phyloP scores from a whole-genome alignment of 2,113 vertebrate genomes.

The Seriola quinqueradiata region DNA sequence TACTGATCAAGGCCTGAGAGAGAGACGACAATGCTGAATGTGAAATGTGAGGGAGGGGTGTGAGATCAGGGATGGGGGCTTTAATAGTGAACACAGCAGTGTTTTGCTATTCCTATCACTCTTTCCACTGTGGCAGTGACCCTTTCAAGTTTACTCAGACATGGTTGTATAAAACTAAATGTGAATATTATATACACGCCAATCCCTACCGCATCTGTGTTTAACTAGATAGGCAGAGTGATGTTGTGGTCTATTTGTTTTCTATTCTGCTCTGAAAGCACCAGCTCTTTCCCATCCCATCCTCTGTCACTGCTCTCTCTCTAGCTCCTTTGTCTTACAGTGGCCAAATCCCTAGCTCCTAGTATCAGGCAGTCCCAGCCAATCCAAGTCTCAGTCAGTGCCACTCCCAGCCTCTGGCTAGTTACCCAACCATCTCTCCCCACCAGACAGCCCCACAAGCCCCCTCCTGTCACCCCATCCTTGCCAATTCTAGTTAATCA shows the following conservation, averaged over 20 bases:
- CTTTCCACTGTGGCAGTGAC: slow-evolving; percentile 44
- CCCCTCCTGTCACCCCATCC: slow-evolving; percentile 46
- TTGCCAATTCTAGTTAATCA: slow-evolving; percentile 82
- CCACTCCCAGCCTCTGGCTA: slow-evolving; percentile 46
- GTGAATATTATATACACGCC: slow-evolving; percentile 35
- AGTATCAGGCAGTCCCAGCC: slow-evolving; percentile 40
- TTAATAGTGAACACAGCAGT: slow-evolving; percentile 56
- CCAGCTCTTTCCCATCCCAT: slow-evolving; percentile 30
- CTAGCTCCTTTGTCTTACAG: slow-evolving; percentile 52
- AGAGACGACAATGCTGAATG: slow-evolving; percentile 26
- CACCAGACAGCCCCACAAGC: slow-evolving; percentile 32
- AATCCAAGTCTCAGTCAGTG: slow-evolving; percentile 54
- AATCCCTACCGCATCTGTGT: neutral
- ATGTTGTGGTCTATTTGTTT: neutral
- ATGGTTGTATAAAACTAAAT: slow-evolving; percentile 35
- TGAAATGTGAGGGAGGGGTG: slow-evolving; percentile 31
- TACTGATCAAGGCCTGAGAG: slow-evolving; percentile 60
- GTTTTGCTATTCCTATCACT: slow-evolving; percentile 66
- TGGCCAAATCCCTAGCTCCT: slow-evolving; percentile 46
- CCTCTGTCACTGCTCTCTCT: slow-evolving; percentile 44
- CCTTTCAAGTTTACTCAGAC: slow-evolving; percentile 43
- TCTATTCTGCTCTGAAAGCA: neutral
- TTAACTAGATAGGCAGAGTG: neutral
- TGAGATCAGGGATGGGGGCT: slow-evolving; percentile 17
- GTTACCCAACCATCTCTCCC: slow-evolving; percentile 41